These are phyloP conservation scores for Seladonia tumulorum DNA, from an alignment of 2,888 invertebrate species.

Conservation along the genomic window DNA sequence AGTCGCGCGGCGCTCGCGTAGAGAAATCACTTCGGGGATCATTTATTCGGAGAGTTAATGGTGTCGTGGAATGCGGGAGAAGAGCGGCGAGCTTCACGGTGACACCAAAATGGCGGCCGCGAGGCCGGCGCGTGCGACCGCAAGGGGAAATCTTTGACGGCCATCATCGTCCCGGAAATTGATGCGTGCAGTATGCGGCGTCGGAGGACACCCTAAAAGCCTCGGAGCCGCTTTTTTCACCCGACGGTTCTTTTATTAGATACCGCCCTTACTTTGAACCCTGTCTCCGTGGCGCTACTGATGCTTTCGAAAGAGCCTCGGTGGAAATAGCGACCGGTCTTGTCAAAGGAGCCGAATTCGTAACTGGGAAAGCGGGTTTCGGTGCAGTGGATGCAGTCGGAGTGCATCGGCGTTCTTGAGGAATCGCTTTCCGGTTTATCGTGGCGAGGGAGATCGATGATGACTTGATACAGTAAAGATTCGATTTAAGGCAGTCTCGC, in stretches of 20 bases:
- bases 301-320: slow-evolving; percentile 26
- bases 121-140: slow-evolving; percentile 1
- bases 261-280: slow-evolving; percentile 21
- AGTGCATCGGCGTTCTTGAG: neutral
- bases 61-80: slow-evolving; percentile 63
- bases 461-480: too few relatives aligned
- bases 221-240: slow-evolving; percentile 28
- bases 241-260: slow-evolving; percentile 56
- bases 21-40: slow-evolving; percentile 66
- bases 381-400: neutral
- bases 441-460: neutral
- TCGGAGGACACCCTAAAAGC: slow-evolving; percentile 51
- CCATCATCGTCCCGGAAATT: slow-evolving; percentile 70
- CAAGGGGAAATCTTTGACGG: slow-evolving; percentile 48
- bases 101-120: slow-evolving; percentile 68
- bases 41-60: slow-evolving; percentile 76
- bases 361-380: neutral
- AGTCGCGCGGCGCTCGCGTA: slow-evolving; percentile 51
- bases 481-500: too few relatives aligned
- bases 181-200: slow-evolving; percentile 62
- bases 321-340: slow-evolving; percentile 15
- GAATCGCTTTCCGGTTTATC: neutral
- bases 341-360: neutral
- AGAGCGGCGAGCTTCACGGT: slow-evolving; percentile 63
- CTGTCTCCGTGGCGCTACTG: slow-evolving; percentile 15